Percentiles rank a stretch among this genome's conserved stretches.
phyloP scores from a whole-genome alignment of 2,113 vertebrate genomes.

The Plecturocebus donacophilus region DNA sequence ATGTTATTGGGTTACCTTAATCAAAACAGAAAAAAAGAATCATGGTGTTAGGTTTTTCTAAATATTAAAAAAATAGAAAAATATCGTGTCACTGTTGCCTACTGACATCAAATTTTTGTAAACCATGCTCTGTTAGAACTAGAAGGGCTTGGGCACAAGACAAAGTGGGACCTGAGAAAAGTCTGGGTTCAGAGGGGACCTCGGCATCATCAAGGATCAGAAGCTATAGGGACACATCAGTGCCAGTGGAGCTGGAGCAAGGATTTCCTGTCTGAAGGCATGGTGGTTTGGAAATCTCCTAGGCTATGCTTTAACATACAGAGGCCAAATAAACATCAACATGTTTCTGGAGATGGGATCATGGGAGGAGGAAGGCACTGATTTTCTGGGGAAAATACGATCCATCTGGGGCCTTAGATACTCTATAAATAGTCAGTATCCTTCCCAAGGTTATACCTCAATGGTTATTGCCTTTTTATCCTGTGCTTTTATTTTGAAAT shows the following conservation, averaged over 20 bases:
- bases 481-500: background rate
- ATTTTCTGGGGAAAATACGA: background rate
- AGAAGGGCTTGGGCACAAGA: background rate
- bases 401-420: fast-evolving
- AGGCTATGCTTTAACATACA: background rate
- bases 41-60: background rate
- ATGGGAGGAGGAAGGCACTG: background rate
- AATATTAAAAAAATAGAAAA: conserved; percentile 3
- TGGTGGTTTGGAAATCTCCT: background rate
- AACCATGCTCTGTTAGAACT: background rate
- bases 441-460: background rate
- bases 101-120: background rate
- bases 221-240: background rate
- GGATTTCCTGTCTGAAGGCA: background rate
- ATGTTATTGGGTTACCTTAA: background rate
- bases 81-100: background rate
- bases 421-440: background rate
- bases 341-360: background rate
- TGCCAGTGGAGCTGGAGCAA: background rate
- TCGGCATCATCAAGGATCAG: background rate
- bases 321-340: background rate
- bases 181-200: background rate
- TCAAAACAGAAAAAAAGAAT: conserved; percentile 23
- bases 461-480: background rate
- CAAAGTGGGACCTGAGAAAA: background rate